Evolutionary conservation across 2,888 invertebrate species (phyloP), one percentile per base, ranked within the genome.

Genomic region (Orchesellides sinensis): DNA sequence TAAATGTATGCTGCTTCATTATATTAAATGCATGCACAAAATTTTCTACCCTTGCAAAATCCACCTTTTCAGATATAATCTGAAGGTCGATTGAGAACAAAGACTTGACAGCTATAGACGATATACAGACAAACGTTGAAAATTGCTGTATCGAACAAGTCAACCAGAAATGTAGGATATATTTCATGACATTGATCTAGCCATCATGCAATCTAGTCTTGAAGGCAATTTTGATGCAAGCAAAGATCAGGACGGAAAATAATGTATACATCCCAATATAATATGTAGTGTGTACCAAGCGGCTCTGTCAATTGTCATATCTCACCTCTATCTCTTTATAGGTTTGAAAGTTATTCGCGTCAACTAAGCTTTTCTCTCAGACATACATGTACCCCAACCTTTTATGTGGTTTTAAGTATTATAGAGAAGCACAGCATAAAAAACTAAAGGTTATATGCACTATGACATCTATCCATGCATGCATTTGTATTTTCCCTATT

Each of bases 101-200:
- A n/a, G n/a, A n/a, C n/a, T n/a, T n/a, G n/a, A n/a, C n/a, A n/a
- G n/a, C n/a, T n/a, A n/a, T n/a, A n/a, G n/a, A n/a, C n/a, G n/a
- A n/a, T n/a, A n/a, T n/a, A n/a, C n/a, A n/a, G n/a, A n/a, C n/a
- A n/a, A n/a, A n/a, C n/a, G n/a, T n/a, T n/a, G n/a, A n/a, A n/a
- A n/a, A n/a, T n/a, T n/a, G n/a, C n/a, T n/a, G n/a, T n/a, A n/a
- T n/a, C n/a, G n/a, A n/a, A n/a, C n/a, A n/a, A n/a, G n/a, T n/a
- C n/a, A n/a, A n/a, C n/a, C n/a, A n/a, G n/a, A n/a, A n/a, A n/a
- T n/a, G n/a, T n/a, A n/a, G n/a, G n/a, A n/a, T n/a, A n/a, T n/a
- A n/a, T n/a, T n/a, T n/a, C n/a, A 66, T 69, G 77, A 69, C 77
- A 78, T 45, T 78, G 69, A 78, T 78, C 69, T 69, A 23, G 47